Evolutionary conservation across 1,140 invertebrate genomes (phyloP).

Genomic region (Drosophila eugracilis): DNA sequence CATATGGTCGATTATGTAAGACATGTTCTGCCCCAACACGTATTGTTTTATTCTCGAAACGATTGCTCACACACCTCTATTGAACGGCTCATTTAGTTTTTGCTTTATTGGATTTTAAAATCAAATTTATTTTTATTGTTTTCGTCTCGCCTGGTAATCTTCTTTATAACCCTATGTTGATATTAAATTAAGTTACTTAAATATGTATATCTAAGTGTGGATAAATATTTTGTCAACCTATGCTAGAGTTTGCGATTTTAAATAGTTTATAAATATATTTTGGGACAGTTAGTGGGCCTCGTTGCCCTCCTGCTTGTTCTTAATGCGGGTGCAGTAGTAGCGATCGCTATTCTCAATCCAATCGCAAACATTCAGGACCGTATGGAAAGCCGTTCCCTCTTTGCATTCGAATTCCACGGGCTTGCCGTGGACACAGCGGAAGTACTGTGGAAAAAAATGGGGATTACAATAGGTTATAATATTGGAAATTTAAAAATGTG

Average conservation of each 20-base stretch:
- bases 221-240: conserved; percentile 19
- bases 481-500: no score
- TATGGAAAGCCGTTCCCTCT: conserved; percentile 91
- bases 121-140: conserved; percentile 60
- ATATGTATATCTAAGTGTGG: conserved; percentile 18
- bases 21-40: background rate
- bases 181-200: conserved; percentile 37
- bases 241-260: conserved; percentile 5
- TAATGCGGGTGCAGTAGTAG: conserved; percentile 75
- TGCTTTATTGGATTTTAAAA: conserved; percentile 31
- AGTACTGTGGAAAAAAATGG: conserved; percentile 87
- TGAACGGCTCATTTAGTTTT: conserved; percentile 46
- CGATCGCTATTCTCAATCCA: conserved; percentile 91
- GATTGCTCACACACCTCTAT: conserved; percentile 43
- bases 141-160: conserved; percentile 57
- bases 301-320: conserved; percentile 46
- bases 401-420: conserved; percentile 90
- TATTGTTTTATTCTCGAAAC: conserved; percentile 2
- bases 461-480: no score
- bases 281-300: conserved; percentile 33
- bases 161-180: conserved; percentile 14
- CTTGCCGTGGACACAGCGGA: conserved; percentile 91
- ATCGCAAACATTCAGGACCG: conserved; percentile 89
- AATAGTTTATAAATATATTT: conserved; percentile 29
- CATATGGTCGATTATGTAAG: conserved; percentile 29